Conservation (phyloP, 2,113 vertebrate genomes). For the Polypterus senegalus region DNA sequence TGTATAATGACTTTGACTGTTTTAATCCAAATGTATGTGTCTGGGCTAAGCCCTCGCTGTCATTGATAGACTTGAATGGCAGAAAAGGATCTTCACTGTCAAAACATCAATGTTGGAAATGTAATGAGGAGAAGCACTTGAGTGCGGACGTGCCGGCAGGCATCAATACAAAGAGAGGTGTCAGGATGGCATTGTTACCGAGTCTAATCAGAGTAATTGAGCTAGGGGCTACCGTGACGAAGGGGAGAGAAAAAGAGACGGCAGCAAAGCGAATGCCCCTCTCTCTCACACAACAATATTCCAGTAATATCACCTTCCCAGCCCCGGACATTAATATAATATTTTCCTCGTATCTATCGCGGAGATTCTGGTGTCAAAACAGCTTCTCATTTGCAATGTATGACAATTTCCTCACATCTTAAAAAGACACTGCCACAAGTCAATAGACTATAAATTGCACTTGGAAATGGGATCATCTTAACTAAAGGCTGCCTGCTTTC, state of each 20-base stretch:
- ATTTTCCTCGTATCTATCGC: constrained; percentile 54
- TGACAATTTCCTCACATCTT: constrained; percentile 87
- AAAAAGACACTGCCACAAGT: constrained; percentile 80
- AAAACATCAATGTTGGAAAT: constrained; percentile 50
- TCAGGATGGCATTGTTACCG: constrained; percentile 48
- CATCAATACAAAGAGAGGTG: constrained; percentile 48
- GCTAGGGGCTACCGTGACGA: constrained; percentile 28
- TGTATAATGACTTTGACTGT: constrained; percentile 54
- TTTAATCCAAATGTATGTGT: constrained; percentile 62
- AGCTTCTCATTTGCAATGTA: constrained; percentile 92
- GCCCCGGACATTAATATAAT: constrained; percentile 59
- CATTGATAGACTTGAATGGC: constrained; percentile 75
- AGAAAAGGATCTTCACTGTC: constrained; percentile 60
- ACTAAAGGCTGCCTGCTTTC: constrained; percentile 71
- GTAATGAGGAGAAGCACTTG: constrained; percentile 67
- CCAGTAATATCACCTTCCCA: constrained; percentile 76
- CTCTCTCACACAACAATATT: constrained; percentile 46
- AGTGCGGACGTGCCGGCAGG: constrained; percentile 46
- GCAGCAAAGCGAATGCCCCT: constrained; percentile 52
- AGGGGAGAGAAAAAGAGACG: constrained; percentile 25
- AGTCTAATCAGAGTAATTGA: constrained; percentile 70
- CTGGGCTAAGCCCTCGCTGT: constrained; percentile 56
- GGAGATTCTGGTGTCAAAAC: constrained; percentile 64
- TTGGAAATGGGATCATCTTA: constrained; percentile 75
- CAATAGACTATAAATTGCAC: constrained; percentile 95